These are phyloP conservation scores for Brachyhypopomus occidentalis DNA, from an alignment of 2,113 vertebrate species.

Conservation along the genomic window DNA sequence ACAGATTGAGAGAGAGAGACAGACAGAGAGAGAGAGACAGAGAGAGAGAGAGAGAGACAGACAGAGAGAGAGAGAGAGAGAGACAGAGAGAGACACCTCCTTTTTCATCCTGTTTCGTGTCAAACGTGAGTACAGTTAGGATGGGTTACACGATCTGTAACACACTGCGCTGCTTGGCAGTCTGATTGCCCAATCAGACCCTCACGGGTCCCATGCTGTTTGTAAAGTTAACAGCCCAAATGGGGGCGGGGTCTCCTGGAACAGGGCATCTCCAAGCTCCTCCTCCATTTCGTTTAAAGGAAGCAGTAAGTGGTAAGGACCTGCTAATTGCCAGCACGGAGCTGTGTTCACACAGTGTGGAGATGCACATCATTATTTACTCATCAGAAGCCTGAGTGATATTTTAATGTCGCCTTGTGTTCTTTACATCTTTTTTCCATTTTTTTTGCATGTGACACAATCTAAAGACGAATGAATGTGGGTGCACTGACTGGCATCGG, in stretches of 20 bases:
- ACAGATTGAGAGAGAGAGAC: constrained; percentile 6
- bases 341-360: not conserved
- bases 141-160: constrained; percentile 52
- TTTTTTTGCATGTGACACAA: too few relatives aligned
- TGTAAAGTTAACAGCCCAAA: constrained; percentile 50
- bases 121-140: constrained; percentile 49
- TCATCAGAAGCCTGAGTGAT: not conserved
- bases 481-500: too few relatives aligned
- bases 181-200: constrained; percentile 53
- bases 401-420: too few relatives aligned
- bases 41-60: constrained; percentile 4
- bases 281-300: constrained; percentile 5
- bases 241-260: constrained; percentile 29
- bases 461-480: too few relatives aligned
- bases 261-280: constrained; percentile 17
- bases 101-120: constrained; percentile 41
- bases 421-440: too few relatives aligned
- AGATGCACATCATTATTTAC: not conserved
- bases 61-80: constrained; percentile 15
- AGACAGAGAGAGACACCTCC: constrained; percentile 49
- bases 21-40: constrained; percentile 18
- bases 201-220: constrained; percentile 46
- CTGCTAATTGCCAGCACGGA: constrained; percentile 7
- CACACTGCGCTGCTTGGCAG: constrained; percentile 45
- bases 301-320: not conserved